Evolutionary conservation across 2,888 invertebrate species (phyloP).

Genomic region (Scaptomyza tumidula): DNA sequence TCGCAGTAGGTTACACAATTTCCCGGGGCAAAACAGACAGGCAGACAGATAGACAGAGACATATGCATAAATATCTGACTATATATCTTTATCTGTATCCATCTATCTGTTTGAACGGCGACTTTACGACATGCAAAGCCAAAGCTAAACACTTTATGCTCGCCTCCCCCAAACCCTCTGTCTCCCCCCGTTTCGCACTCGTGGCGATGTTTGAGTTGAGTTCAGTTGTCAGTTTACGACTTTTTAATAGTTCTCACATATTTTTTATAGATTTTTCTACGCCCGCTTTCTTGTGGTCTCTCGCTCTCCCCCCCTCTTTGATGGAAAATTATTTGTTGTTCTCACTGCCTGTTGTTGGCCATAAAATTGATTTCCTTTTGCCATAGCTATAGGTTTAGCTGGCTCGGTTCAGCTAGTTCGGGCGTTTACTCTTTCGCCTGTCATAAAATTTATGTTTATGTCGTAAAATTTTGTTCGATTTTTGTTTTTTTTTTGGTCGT

Average conservation of each 20-base stretch:
- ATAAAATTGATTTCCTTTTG: conserved; percentile 80
- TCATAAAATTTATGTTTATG: conserved; percentile 82
- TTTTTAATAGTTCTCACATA: conserved; percentile 84
- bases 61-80: conserved; percentile 9
- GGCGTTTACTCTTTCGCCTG: conserved; percentile 65
- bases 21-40: conserved; percentile 39
- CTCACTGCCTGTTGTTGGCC: conserved; percentile 54
- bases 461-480: conserved; percentile 80
- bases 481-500: conserved; percentile 64
- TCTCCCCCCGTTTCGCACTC: not conserved
- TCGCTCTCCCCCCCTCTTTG: conserved; percentile 31
- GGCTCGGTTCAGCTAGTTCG: conserved; percentile 8
- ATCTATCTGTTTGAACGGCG: conserved; percentile 52
- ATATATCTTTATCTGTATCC: conserved; percentile 32
- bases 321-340: conserved; percentile 68
- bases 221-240: conserved; percentile 70
- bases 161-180: conserved; percentile 4
- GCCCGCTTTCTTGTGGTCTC: conserved; percentile 58
- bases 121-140: conserved; percentile 79
- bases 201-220: conserved; percentile 22
- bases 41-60: not conserved
- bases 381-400: conserved; percentile 11
- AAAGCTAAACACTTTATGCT: conserved; percentile 67
- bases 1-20: conserved; percentile 61
- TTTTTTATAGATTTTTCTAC: conserved; percentile 72